phyloP scores from a whole-genome alignment of 2,113 vertebrate genomes.

The Vulpes vulpes region DNA sequence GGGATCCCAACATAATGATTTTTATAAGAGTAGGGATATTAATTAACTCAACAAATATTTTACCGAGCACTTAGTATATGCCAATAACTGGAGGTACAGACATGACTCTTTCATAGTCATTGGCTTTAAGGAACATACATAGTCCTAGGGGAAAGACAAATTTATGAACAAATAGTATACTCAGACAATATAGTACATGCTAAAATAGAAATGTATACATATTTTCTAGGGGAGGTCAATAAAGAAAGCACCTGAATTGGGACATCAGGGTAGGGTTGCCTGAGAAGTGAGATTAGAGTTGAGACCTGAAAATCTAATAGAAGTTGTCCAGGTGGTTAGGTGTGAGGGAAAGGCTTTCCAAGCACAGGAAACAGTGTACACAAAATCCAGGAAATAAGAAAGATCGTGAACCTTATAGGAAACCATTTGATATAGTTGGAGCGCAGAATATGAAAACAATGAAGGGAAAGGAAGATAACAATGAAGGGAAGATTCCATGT shows the following conservation, averaged over 20 bases:
- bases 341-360: neutral
- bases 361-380: neutral
- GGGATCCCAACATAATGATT: slow-evolving; percentile 26
- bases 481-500: neutral
- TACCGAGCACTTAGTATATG: neutral
- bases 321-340: neutral
- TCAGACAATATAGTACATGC: neutral
- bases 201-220: neutral
- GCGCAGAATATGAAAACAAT: neutral
- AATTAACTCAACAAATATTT: slow-evolving; percentile 36
- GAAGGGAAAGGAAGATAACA: neutral
- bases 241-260: neutral
- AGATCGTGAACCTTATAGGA: neutral
- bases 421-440: neutral
- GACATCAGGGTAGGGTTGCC: neutral
- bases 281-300: neutral
- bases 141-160: neutral
- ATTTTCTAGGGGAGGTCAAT: neutral
- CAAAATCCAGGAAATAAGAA: neutral
- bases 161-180: neutral
- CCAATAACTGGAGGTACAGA: neutral
- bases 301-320: neutral
- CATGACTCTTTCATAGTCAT: neutral
- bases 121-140: neutral
- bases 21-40: neutral